Conservation (phyloP, 1,140 invertebrate species). For the Drosophila chauvacae region DNA sequence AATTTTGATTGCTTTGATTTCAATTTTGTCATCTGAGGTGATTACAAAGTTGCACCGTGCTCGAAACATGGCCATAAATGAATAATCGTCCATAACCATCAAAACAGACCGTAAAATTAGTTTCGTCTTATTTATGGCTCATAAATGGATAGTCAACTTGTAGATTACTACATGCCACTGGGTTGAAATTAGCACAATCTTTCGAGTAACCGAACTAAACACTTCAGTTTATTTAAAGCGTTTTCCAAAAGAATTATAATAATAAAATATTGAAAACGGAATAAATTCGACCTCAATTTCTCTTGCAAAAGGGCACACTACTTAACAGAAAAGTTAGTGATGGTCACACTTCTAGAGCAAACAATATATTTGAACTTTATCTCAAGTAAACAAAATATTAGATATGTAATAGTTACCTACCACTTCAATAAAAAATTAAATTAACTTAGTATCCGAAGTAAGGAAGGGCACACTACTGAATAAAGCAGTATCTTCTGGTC, state of each 20-base stretch:
- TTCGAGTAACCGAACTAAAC: no score
- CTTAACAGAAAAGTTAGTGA: background rate
- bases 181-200: background rate
- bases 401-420: no score
- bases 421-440: no score
- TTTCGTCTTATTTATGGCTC: slow-evolving; percentile 11
- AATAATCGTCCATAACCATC: slow-evolving; percentile 22
- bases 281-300: background rate
- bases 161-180: background rate
- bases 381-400: no score
- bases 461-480: no score
- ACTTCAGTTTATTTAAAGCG: background rate
- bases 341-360: background rate
- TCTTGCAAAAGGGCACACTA: background rate
- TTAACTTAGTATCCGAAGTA: no score
- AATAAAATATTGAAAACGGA: background rate
- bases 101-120: slow-evolving; percentile 25
- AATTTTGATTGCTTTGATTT: slow-evolving; percentile 52
- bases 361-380: no score
- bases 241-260: background rate
- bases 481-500: no score
- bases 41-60: slow-evolving; percentile 44
- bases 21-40: slow-evolving; percentile 54
- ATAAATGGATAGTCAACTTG: slow-evolving; percentile 7
- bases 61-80: slow-evolving; percentile 24